These are phyloP conservation scores for Uloborus diversus DNA, from an alignment of 1,140 invertebrate species.

Conservation along the genomic window DNA sequence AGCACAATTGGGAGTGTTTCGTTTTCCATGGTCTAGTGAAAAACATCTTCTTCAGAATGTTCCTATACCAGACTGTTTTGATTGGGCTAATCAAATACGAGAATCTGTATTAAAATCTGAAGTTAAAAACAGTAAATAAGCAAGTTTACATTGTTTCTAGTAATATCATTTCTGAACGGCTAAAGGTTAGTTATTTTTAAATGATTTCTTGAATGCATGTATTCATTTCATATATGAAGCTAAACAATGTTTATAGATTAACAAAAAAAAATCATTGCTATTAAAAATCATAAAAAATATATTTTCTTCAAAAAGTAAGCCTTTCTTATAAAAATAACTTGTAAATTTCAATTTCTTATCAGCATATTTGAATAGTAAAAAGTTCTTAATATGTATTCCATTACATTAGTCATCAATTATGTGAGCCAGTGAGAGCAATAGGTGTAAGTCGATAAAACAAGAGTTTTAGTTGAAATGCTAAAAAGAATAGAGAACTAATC, in stretches of 20 bases:
- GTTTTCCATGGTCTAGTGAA: background rate
- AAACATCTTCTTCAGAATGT: background rate
- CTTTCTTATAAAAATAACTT: background rate
- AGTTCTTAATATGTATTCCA: too few species aligned
- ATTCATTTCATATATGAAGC: background rate
- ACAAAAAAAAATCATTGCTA: background rate
- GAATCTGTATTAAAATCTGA: slow-evolving; percentile 24
- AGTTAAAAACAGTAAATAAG: background rate
- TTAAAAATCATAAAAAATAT: background rate
- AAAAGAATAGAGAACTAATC: too few species aligned
- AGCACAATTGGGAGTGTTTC: background rate
- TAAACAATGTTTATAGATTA: background rate
- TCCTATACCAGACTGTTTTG: background rate
- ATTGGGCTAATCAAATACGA: slow-evolving; percentile 8
- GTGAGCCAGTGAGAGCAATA: too few species aligned
- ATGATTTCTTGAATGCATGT: background rate
- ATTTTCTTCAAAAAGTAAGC: background rate
- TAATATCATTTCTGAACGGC: background rate
- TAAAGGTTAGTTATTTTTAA: slow-evolving; percentile 16
- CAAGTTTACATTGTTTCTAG: slow-evolving; percentile 11
- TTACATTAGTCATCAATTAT: too few species aligned
- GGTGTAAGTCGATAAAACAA: too few species aligned
- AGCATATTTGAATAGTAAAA: background rate
- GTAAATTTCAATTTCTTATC: background rate
- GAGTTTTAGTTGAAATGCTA: too few species aligned